phyloP scores from a whole-genome alignment of 2,888 invertebrate genomes.

The Dynastes maya region DNA sequence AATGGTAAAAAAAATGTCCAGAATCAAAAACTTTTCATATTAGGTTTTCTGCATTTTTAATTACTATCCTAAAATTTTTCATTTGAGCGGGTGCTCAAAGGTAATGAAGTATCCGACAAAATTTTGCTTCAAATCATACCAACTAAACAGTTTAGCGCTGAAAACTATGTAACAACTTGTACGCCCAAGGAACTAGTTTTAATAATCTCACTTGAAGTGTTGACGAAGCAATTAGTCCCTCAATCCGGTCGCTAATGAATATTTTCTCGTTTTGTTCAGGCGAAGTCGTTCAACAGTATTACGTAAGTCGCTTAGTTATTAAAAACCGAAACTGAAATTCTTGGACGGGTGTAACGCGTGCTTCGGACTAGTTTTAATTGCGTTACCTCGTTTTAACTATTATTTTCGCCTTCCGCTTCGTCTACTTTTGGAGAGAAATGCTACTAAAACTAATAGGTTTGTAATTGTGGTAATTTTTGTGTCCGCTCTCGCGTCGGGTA shows the following conservation, averaged over 20 bases:
- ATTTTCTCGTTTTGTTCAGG: constrained; percentile 12
- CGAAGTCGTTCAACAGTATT: not conserved
- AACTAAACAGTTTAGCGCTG: not conserved
- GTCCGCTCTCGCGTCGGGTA: not conserved
- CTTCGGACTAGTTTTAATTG: constrained; percentile 22
- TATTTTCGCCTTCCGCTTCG: not conserved
- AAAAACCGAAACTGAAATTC: constrained; percentile 6
- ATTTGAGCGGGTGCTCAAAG: too few relatives aligned
- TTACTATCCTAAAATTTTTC: too few relatives aligned
- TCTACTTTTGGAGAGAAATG: not conserved
- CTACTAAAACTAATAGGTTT: constrained; percentile 15
- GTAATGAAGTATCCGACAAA: too few relatives aligned
- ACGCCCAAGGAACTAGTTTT: not conserved
- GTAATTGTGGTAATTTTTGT: constrained; percentile 29
- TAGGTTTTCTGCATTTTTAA: too few relatives aligned
- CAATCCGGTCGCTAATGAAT: not conserved
- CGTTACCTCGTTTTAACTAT: constrained; percentile 1
- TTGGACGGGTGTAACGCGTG: not conserved
- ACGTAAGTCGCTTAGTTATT: constrained; percentile 1
- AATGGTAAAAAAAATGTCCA: too few relatives aligned
- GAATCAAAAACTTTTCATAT: too few relatives aligned
- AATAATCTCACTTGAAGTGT: constrained; percentile 13
- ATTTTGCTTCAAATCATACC: too few relatives aligned
- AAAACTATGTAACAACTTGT: constrained; percentile 13
- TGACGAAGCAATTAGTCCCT: constrained; percentile 6